These are phyloP conservation scores for Sula dactylatra DNA, from an alignment of 2,113 vertebrate genomes.

Conservation along the genomic window DNA sequence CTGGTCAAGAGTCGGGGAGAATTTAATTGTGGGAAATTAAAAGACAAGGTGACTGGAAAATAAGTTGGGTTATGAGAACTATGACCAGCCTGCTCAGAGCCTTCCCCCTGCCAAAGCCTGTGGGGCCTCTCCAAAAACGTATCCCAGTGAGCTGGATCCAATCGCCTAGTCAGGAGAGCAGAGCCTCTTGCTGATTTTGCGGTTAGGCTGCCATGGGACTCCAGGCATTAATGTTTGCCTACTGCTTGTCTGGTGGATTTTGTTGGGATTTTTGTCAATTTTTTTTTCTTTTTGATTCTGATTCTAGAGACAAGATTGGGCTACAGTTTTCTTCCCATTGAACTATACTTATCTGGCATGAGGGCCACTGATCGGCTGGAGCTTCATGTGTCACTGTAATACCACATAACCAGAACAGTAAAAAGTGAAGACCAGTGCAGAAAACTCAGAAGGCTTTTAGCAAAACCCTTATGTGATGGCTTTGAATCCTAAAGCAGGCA, in stretches of 20 bases:
- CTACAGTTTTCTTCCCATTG: neutral
- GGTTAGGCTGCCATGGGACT: neutral
- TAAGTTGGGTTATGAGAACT: neutral
- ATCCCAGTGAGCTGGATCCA: neutral
- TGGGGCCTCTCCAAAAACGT: neutral
- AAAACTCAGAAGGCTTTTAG: neutral
- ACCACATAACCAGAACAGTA: neutral
- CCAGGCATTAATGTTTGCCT: neutral
- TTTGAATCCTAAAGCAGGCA: neutral
- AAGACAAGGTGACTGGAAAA: neutral
- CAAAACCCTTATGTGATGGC: neutral
- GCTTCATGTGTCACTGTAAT: neutral
- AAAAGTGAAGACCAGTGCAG: neutral
- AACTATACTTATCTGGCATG: neutral
- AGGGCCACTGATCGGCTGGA: neutral
- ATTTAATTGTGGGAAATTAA: neutral
- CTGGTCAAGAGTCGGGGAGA: rapidly evolving
- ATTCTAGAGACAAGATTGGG: neutral
- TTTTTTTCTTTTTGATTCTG: neutral
- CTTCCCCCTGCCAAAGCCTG: rapidly evolving
- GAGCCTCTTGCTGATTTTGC: neutral
- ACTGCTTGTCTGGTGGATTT: neutral
- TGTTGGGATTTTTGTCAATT: neutral
- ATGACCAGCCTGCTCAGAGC: neutral
- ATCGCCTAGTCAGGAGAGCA: neutral